Conservation (phyloP, 2,888 invertebrate species). For the Thymelicus sylvestris region DNA sequence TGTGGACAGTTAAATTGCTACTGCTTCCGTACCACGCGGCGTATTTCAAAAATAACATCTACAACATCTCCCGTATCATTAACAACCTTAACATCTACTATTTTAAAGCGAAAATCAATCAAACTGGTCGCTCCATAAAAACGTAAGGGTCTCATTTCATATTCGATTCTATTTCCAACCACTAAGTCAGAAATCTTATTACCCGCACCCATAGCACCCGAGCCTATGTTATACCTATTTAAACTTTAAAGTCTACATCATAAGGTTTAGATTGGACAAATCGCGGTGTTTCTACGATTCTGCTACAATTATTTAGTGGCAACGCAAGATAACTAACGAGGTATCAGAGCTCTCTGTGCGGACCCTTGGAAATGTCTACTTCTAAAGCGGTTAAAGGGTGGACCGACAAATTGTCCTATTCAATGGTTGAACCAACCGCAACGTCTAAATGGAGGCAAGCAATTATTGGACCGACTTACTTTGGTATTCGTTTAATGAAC, state of each 20-base stretch:
- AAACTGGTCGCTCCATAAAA: conserved; percentile 46
- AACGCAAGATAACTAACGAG: conserved; percentile 77
- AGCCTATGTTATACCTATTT: conserved; percentile 40
- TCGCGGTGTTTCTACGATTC: conserved; percentile 47
- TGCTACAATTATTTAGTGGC: conserved; percentile 79
- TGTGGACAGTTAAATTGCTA: conserved; percentile 71
- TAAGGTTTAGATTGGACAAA: conserved; percentile 45
- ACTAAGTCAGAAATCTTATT: conserved; percentile 61
- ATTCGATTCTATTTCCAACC: conserved; percentile 60
- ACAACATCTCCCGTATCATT: conserved; percentile 41
- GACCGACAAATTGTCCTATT: conserved; percentile 81
- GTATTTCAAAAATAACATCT: conserved; percentile 54
- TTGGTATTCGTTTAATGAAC: conserved; percentile 82
- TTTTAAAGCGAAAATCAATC: conserved; percentile 49
- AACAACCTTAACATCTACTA: conserved; percentile 44
- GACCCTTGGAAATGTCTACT: conserved; percentile 74
- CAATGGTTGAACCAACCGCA: conserved; percentile 59
- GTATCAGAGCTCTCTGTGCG: conserved; percentile 70
- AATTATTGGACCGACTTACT: conserved; percentile 66
- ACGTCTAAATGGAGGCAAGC: conserved; percentile 63
- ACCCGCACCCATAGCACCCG: conserved; percentile 40
- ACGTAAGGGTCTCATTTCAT: conserved; percentile 49
- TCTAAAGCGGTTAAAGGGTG: conserved; percentile 65
- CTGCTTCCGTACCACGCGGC: conserved; percentile 63
- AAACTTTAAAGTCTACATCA: conserved; percentile 43